These are phyloP conservation scores for Platanista minor DNA, from an alignment of 2,113 vertebrate genomes.

Conservation along the genomic window DNA sequence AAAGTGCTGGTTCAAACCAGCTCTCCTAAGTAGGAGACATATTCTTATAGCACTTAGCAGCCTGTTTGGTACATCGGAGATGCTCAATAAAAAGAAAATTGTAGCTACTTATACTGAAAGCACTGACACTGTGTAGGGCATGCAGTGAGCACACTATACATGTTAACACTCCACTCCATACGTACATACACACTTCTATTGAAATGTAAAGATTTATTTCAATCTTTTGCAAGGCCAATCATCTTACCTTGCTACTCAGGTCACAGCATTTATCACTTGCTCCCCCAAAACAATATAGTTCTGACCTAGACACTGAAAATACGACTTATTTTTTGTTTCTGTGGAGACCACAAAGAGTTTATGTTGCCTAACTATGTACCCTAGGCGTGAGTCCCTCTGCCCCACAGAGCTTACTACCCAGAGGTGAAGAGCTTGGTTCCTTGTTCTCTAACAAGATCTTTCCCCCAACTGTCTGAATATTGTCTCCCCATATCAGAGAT, in stretches of 20 bases:
- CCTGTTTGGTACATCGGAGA: not conserved
- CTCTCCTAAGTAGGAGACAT: not conserved
- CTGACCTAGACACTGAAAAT: not conserved
- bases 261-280: not conserved
- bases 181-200: not conserved
- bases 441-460: not conserved
- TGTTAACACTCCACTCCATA: too few relatives aligned
- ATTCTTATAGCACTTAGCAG: not conserved
- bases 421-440: not conserved
- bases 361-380: not conserved
- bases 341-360: not conserved
- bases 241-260: not conserved
- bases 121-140: too few relatives aligned
- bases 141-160: too few relatives aligned
- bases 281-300: not conserved
- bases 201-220: not conserved
- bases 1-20: not conserved
- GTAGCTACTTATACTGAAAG: not conserved
- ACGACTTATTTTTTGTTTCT: not conserved
- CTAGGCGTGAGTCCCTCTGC: not conserved
- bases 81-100: not conserved
- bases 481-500: not conserved
- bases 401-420: not conserved
- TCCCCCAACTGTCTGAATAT: not conserved
- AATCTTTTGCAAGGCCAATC: not conserved